Conservation (phyloP, 2,888 invertebrate genomes). For the Carcina quercana region DNA sequence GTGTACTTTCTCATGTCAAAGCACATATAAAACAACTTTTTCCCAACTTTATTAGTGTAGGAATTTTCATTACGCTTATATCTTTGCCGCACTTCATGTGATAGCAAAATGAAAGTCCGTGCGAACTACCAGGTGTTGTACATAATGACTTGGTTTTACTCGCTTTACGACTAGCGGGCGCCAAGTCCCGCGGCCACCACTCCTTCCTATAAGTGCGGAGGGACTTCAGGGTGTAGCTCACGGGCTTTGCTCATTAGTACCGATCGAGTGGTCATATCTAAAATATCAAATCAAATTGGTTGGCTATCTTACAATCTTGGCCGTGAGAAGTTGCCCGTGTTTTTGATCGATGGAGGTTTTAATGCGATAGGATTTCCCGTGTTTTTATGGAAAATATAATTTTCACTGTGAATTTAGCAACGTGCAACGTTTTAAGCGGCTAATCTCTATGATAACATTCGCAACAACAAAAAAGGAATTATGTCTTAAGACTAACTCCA, state of each 20-base stretch:
- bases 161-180: constrained; percentile 8
- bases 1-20: too few relatives aligned
- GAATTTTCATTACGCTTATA: constrained; percentile 53
- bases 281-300: constrained; percentile 40
- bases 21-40: too few relatives aligned
- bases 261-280: constrained; percentile 40
- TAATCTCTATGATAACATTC: too few relatives aligned
- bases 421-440: too few relatives aligned
- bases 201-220: background rate
- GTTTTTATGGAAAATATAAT: background rate
- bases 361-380: constrained; percentile 1
- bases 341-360: constrained; percentile 4
- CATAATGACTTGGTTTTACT: constrained; percentile 35
- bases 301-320: constrained; percentile 35
- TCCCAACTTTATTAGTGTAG: constrained; percentile 40
- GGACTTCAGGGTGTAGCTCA: constrained; percentile 28
- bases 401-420: background rate
- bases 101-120: constrained; percentile 51
- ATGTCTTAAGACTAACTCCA: too few relatives aligned
- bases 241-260: constrained; percentile 63
- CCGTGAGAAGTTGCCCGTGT: constrained; percentile 15
- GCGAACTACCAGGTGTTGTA: constrained; percentile 45
- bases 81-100: constrained; percentile 36
- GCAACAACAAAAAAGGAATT: too few relatives aligned
- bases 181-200: constrained; percentile 4